Evolutionary conservation across 2,888 invertebrate genomes (phyloP).

Genomic region (Thysanoteuthis rhombus): DNA sequence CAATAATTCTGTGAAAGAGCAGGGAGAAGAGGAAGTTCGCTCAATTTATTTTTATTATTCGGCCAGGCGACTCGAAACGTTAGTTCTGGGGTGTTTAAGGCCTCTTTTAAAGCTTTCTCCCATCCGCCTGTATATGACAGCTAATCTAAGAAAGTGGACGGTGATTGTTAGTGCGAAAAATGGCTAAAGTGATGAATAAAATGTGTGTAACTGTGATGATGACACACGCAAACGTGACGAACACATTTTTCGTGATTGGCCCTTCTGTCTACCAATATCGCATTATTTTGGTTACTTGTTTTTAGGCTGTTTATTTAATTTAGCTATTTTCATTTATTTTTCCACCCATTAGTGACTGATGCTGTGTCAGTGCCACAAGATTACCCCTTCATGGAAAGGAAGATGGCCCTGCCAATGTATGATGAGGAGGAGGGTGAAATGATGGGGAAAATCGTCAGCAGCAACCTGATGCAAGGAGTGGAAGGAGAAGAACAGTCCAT

Average conservation of each 20-base stretch:
- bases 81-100: not conserved
- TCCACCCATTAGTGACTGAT: not conserved
- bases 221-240: conserved; percentile 12
- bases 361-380: not conserved
- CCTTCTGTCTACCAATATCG: not conserved
- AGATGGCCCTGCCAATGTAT: conserved; percentile 12
- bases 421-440: not conserved
- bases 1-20: not conserved
- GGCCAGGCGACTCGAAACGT: not conserved
- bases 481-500: not conserved
- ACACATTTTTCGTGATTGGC: not conserved
- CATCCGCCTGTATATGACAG: not conserved
- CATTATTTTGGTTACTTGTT: not conserved
- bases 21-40: not conserved
- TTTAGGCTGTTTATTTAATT: not conserved
- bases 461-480: not conserved
- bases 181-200: not conserved
- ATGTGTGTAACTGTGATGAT: not conserved
- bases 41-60: not conserved
- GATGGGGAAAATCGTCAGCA: not conserved
- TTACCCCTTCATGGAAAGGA: not conserved
- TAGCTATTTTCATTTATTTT: not conserved
- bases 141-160: not conserved
- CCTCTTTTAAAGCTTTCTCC: not conserved
- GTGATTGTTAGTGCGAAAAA: not conserved